Conservation (phyloP, 1,140 invertebrate species). For the Apolygus lucorum region DNA sequence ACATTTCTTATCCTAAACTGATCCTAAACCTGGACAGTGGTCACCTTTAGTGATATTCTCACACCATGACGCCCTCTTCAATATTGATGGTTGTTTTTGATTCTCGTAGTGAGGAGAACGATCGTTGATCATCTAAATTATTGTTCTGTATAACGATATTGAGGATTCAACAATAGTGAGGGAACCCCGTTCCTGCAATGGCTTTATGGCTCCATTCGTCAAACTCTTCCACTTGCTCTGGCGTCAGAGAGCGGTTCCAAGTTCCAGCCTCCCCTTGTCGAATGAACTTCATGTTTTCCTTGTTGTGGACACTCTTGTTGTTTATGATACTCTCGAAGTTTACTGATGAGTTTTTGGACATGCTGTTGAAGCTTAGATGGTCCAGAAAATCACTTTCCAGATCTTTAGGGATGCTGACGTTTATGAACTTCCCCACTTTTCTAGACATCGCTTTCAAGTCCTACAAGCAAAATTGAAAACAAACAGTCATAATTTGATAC, state of each 20-base stretch:
- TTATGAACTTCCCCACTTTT: constrained; percentile 47
- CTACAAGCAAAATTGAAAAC: too few relatives aligned
- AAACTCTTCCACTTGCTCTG: constrained; percentile 44
- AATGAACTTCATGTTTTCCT: constrained; percentile 47
- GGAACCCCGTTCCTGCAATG: constrained; percentile 35
- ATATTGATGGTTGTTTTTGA: too few relatives aligned
- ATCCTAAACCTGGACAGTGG: too few relatives aligned
- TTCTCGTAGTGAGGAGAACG: too few relatives aligned
- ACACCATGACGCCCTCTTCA: too few relatives aligned
- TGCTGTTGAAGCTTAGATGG: constrained; percentile 68
- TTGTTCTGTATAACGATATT: too few relatives aligned
- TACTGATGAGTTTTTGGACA: constrained; percentile 32
- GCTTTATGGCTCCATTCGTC: constrained; percentile 48
- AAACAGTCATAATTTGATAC: too few relatives aligned
- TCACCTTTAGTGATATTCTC: too few relatives aligned
- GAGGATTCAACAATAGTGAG: too few relatives aligned
- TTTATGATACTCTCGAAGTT: constrained; percentile 36
- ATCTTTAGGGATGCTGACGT: not conserved
- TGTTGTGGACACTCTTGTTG: constrained; percentile 35
- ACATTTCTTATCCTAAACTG: too few relatives aligned
- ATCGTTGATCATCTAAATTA: too few relatives aligned
- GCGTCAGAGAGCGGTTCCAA: constrained; percentile 41
- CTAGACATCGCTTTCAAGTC: constrained; percentile 53
- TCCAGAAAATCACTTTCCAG: constrained; percentile 47
- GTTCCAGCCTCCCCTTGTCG: constrained; percentile 43